These are phyloP conservation scores for Disparrhopalites patrizii DNA, from an alignment of 2,888 invertebrate species.

Conservation along the genomic window DNA sequence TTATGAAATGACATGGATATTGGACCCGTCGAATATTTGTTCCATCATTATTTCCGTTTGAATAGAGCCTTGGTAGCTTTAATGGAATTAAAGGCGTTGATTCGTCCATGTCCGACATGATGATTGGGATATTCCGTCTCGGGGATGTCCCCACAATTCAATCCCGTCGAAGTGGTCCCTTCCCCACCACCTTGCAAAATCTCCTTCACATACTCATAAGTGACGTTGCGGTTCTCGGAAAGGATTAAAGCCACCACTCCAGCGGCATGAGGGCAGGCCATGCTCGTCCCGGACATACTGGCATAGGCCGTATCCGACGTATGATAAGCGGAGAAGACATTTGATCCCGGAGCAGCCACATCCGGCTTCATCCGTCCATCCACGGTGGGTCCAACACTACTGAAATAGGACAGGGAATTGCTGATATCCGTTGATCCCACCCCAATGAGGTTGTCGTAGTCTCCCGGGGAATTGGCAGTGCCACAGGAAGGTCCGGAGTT, in stretches of 20 bases:
- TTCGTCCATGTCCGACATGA: constrained; percentile 2
- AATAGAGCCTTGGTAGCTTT: too few species aligned
- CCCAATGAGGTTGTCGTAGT: constrained; percentile 12
- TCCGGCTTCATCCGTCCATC: constrained; percentile 23
- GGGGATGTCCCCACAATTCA: background rate
- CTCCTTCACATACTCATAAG: background rate
- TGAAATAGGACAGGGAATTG: constrained; percentile 10
- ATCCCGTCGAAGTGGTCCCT: background rate
- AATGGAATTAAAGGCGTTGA: background rate
- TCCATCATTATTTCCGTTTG: too few species aligned
- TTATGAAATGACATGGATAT: too few species aligned
- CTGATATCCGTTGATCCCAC: constrained; percentile 11
- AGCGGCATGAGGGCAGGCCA: constrained; percentile 11
- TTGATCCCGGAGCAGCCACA: constrained; percentile 21
- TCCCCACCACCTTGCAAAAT: background rate
- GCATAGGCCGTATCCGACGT: constrained; percentile 24
- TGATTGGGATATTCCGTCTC: constrained; percentile 1
- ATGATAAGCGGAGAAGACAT: constrained; percentile 24
- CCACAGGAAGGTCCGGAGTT: constrained; percentile 23
- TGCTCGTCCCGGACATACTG: constrained; percentile 23
- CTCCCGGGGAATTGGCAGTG: constrained; percentile 24
- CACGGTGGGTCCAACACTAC: constrained; percentile 19
- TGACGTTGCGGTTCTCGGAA: background rate
- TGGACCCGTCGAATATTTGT: too few species aligned
- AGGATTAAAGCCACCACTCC: background rate